Evolutionary conservation across 2,797 vertebrate genomes (phyloP).

Genomic region (Sphenopsis melanotis): DNA sequence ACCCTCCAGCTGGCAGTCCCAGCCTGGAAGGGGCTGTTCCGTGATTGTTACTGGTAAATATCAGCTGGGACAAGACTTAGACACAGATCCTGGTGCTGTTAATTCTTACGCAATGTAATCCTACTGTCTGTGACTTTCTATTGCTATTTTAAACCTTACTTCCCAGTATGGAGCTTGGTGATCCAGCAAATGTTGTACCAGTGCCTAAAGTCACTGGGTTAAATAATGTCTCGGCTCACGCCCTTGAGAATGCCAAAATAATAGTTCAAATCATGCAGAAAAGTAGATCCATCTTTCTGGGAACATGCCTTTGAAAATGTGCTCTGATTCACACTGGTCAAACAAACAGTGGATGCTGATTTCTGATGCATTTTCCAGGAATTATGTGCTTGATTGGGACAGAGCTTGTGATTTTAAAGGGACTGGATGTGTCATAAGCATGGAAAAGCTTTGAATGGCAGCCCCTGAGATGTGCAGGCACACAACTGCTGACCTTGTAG

Average conservation of each 20-base stretch:
- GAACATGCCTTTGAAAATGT: slow-evolving; percentile 14
- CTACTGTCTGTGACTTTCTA: slow-evolving; percentile 23
- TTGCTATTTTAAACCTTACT: slow-evolving; percentile 50
- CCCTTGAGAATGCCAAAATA: slow-evolving; percentile 19
- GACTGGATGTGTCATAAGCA: background rate
- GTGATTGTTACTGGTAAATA: background rate
- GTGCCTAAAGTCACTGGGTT: slow-evolving; percentile 16
- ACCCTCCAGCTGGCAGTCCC: background rate
- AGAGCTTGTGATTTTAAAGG: background rate
- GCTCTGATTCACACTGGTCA: slow-evolving; percentile 6
- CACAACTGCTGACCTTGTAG: background rate
- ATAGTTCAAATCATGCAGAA: slow-evolving; percentile 31
- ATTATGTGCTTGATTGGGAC: background rate
- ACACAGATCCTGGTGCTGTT: background rate
- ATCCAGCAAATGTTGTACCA: slow-evolving; percentile 11
- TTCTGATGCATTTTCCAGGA: slow-evolving; percentile 38
- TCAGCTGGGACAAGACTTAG: background rate
- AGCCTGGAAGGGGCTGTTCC: background rate
- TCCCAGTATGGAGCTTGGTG: slow-evolving; percentile 39
- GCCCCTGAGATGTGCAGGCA: background rate
- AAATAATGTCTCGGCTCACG: background rate
- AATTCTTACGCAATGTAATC: slow-evolving; percentile 13
- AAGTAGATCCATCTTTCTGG: slow-evolving; percentile 21
- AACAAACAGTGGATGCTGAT: background rate
- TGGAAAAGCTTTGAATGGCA: background rate